Base-by-base conservation (phyloP, 1,140 invertebrate genomes). In the Drosophila sproati region DNA sequence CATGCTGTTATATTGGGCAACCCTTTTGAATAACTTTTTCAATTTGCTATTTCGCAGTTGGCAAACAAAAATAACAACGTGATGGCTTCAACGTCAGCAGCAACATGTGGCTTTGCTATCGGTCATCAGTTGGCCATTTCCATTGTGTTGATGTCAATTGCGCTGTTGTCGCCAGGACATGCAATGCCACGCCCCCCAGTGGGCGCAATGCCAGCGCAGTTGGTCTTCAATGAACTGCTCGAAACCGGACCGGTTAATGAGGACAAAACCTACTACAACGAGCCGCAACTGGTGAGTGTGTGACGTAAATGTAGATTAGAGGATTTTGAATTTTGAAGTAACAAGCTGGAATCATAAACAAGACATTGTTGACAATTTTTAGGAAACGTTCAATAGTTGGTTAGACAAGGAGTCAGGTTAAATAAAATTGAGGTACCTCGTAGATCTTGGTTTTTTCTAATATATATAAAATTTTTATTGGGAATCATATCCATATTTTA, bases 111-210 rank as follows among this genome's bases (percentile, higher is more conserved):
- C 20, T 1, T 55, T 64, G 67, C 70, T 62, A 72, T 80, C 63
- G 74, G 71, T 78, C 77, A 77, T 70, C 75, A 81, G 66, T 56
- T 82, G 68, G 57, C 71, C 78, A 62, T 89, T 43, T 69, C 52
- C 72, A 77, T 89, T 89, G 86, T 89, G 47, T 55, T 89, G 71
- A 78, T 89, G 85, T 85, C 85, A 89, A 43, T 89, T 29, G 78
- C 45, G 63, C 56, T 60, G 45, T 61, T 76, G 69, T 56, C 71
- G 54, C 72, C 77, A 7, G 85, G 74, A 66, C 55, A 85, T 41
- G 80, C 85, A 41, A 34, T 79, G 72, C 80, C 77, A 52, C 77
- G 80, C 43, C 54, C 73, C 12, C 10, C 37, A 1, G 37, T 54
- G 37, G 63, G 41, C 4, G 56, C 70, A 7, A 52, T 68, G 20